Conservation (phyloP, 2,797 vertebrate genomes). For the Vespertilio murinus region DNA sequence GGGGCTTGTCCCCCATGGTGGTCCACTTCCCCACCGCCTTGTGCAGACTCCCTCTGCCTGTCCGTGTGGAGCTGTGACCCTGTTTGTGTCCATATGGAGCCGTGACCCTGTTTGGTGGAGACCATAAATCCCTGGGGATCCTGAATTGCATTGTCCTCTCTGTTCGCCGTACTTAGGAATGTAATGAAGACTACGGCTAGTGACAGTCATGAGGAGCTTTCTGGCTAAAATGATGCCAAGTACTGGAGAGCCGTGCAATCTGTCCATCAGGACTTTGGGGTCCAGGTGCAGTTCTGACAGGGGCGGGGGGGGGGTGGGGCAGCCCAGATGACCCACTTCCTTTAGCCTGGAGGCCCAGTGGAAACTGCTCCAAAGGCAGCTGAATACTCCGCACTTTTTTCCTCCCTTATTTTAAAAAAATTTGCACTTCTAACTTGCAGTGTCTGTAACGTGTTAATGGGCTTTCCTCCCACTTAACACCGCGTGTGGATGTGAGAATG, state of each 20-base stretch:
- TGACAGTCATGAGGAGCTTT: not conserved
- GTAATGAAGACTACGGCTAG: not conserved
- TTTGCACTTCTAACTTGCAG: slow-evolving; percentile 65
- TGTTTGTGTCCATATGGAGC: not conserved
- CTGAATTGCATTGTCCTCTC: not conserved
- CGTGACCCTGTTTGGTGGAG: too few species aligned
- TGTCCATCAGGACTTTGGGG: not conserved
- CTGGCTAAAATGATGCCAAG: not conserved
- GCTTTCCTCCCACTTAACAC: slow-evolving; percentile 68
- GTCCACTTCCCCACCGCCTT: not conserved
- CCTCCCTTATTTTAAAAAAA: not conserved
- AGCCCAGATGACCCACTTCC: not conserved
- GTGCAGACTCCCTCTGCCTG: fast-evolving
- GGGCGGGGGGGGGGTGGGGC: not conserved
- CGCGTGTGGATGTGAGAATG: slow-evolving; percentile 62
- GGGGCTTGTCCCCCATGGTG: not conserved
- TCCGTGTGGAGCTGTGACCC: not conserved
- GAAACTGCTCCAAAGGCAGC: not conserved
- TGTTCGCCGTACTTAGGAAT: not conserved
- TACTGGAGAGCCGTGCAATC: not conserved
- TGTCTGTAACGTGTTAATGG: slow-evolving; percentile 66
- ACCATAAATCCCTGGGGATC: not conserved
- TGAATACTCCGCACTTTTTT: not conserved
- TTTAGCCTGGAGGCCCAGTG: not conserved
- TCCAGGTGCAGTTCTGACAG: not conserved